Conservation (phyloP, 64 coral and sea anemone genomes). For the Orbicella faveolata region DNA sequence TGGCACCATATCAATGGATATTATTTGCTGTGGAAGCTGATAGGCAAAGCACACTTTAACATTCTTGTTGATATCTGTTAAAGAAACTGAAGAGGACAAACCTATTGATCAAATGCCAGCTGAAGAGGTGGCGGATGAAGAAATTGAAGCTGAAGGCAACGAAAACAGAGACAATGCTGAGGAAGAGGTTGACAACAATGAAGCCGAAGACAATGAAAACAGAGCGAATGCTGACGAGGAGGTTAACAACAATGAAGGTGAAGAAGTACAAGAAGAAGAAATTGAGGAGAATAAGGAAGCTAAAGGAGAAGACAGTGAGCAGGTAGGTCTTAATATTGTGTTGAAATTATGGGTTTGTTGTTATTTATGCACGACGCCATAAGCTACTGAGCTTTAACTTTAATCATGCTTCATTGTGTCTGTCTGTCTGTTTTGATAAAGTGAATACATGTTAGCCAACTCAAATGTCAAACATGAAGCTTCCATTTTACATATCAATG, state of each 20-base stretch:
- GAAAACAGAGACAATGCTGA: neutral
- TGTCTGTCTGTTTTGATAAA: too few species aligned
- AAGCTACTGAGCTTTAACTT: too few species aligned
- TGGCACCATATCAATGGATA: neutral
- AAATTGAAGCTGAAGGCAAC: slow-evolving; percentile 41
- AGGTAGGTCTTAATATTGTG: neutral
- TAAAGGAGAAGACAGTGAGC: neutral
- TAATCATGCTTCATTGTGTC: too few species aligned
- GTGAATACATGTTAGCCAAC: too few species aligned
- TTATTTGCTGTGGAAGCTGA: neutral
- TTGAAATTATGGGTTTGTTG: too few species aligned
- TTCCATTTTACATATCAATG: too few species aligned
- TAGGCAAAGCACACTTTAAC: neutral
- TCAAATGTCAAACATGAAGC: too few species aligned
- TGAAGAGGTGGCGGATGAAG: slow-evolving; percentile 72
- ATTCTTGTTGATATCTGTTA: neutral
- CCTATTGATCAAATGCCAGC: slow-evolving; percentile 71
- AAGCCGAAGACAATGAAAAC: slow-evolving; percentile 16
- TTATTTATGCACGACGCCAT: too few species aligned
- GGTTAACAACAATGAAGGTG: neutral
- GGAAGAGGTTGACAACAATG: neutral
- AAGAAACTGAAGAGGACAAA: slow-evolving; percentile 63
- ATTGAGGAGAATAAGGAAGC: neutral
- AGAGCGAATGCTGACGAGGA: neutral
- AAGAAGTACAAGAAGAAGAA: neutral